These are phyloP conservation scores for Aspidiotus destructor DNA, from an alignment of 2,888 invertebrate genomes.

Conservation along the genomic window DNA sequence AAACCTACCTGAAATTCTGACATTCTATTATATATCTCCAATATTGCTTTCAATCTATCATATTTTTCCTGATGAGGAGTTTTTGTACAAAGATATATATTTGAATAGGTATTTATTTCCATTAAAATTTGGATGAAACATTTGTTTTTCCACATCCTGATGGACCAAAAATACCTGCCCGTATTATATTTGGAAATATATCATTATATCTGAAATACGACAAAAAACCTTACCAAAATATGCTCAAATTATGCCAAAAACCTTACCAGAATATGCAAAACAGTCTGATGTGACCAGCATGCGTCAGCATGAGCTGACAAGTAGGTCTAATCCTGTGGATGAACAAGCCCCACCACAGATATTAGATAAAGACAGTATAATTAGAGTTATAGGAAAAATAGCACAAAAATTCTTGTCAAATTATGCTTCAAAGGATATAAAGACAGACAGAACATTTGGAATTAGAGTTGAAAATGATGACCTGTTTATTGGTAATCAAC, in stretches of 20 bases:
- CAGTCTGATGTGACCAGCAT: too few species aligned
- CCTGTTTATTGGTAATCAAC: constrained; percentile 10
- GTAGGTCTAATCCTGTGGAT: too few species aligned
- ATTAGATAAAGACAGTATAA: not conserved
- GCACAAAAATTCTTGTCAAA: constrained; percentile 10
- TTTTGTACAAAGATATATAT: not conserved
- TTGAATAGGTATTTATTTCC: constrained; percentile 1
- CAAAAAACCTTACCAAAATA: constrained; percentile 11
- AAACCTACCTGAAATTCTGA: not conserved
- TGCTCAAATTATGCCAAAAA: constrained; percentile 6
- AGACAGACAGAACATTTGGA: constrained; percentile 4
- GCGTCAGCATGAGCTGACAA: too few species aligned
- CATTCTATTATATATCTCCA: not conserved
- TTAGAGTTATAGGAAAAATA: not conserved
- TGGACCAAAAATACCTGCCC: constrained; percentile 6
- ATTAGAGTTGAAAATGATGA: constrained; percentile 10
- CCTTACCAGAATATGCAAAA: constrained; percentile 10
- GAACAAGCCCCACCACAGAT: constrained; percentile 5
- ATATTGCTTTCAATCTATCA: not conserved
- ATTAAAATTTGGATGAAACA: not conserved
- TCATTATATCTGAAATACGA: constrained; percentile 11
- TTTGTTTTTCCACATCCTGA: constrained; percentile 14
- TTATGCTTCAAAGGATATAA: constrained; percentile 12
- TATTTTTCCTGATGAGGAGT: not conserved
- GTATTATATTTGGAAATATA: constrained; percentile 7